Percentiles rank a stretch among this genome's conserved stretches.
Evolutionary conservation across 2,888 invertebrate species (phyloP).

Genomic region (Unio delphinus): DNA sequence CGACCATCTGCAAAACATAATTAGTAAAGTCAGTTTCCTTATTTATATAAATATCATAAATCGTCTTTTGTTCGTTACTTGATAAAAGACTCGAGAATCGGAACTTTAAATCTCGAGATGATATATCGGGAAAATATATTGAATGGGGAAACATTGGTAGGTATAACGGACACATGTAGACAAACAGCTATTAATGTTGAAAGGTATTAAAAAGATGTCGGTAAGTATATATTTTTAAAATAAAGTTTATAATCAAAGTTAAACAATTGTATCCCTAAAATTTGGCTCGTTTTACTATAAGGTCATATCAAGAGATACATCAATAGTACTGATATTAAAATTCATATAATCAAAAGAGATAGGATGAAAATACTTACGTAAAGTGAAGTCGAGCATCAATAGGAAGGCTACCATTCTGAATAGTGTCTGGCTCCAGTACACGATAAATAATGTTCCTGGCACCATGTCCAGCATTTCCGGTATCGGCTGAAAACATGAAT

Average conservation of each 20-base stretch:
- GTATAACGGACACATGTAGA: no score
- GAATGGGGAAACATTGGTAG: no score
- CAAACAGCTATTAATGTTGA: background rate
- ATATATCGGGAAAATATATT: background rate
- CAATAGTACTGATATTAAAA: no score
- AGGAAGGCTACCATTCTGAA: conserved; percentile 8
- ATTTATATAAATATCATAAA: no score
- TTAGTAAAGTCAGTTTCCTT: background rate
- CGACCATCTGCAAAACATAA: conserved; percentile 16
- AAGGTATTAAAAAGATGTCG: background rate
- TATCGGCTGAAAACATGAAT: conserved; percentile 13
- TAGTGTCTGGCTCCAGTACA: conserved; percentile 27
- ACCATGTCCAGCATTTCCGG: conserved; percentile 35
- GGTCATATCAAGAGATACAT: background rate
- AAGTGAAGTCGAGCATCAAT: conserved; percentile 21
- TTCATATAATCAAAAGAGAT: no score
- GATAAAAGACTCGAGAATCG: no score
- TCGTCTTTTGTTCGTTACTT: no score
- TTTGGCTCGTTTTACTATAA: background rate
- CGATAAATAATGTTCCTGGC: conserved; percentile 35
- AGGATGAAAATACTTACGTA: conserved; percentile 13
- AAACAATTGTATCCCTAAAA: background rate
- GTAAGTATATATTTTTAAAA: background rate
- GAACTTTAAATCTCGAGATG: background rate
- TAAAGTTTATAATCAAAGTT: background rate